A percentile compares a stretch with the other conserved stretches of the same genome.
These are phyloP conservation scores for Melanostoma mellinum DNA, from an alignment of 2,888 invertebrate genomes.

Conservation along the genomic window DNA sequence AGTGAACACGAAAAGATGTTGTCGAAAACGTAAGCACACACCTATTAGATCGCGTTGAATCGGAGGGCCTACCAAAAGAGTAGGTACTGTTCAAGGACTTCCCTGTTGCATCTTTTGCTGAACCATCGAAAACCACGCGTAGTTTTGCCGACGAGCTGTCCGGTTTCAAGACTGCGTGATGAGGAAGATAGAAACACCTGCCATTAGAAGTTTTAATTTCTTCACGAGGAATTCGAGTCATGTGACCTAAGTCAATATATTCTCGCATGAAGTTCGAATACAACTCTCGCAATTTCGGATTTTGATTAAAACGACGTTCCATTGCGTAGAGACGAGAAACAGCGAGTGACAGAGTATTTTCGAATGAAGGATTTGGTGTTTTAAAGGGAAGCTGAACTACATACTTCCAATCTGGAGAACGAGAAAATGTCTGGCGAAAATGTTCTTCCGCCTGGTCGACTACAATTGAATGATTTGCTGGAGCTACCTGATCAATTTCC, in stretches of 20 bases:
- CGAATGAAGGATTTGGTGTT: conserved; percentile 24
- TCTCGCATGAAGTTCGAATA: conserved; percentile 40
- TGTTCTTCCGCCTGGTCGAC: conserved; percentile 46
- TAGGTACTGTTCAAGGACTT: conserved; percentile 41
- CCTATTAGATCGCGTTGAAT: conserved; percentile 55
- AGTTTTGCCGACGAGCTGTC: conserved; percentile 41
- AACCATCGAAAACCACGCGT: conserved; percentile 43
- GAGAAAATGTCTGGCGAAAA: conserved; percentile 33
- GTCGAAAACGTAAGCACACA: conserved; percentile 62
- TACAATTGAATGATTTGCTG: not conserved
- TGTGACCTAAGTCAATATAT: conserved; percentile 23
- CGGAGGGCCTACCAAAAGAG: conserved; percentile 49
- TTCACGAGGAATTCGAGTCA: conserved; percentile 6
- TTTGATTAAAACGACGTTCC: conserved; percentile 26
- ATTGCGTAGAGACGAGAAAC: conserved; percentile 24
- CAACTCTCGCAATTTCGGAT: conserved; percentile 4
- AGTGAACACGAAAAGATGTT: conserved; percentile 32
- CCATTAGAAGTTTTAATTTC: not conserved
- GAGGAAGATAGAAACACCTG: conserved; percentile 60
- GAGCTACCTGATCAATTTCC: conserved; percentile 10
- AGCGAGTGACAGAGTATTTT: conserved; percentile 33
- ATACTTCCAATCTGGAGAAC: conserved; percentile 48
- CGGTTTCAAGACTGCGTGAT: conserved; percentile 66
- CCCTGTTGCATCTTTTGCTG: conserved; percentile 44
- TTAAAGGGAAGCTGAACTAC: conserved; percentile 49